A percentile compares a stretch with the other conserved stretches of the same genome.
These are phyloP conservation scores for Physeter macrocephalus DNA, from an alignment of 2,113 vertebrate species.

Conservation along the genomic window DNA sequence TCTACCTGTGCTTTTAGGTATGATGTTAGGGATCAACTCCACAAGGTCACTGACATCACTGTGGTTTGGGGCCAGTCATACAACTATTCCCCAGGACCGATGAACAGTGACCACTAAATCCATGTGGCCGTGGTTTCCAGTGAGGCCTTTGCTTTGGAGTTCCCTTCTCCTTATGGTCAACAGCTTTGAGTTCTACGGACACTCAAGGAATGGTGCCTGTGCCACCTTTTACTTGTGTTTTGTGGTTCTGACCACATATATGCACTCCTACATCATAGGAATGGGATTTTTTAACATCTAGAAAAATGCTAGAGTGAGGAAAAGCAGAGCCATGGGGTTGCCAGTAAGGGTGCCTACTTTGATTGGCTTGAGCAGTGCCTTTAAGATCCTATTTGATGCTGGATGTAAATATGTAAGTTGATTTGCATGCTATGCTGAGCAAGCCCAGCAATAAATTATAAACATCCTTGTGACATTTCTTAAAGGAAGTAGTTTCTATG, in stretches of 20 bases:
- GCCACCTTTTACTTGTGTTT: background rate
- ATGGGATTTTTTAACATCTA: background rate
- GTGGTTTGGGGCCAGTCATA: background rate
- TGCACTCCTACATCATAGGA: background rate
- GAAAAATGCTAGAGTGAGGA: background rate
- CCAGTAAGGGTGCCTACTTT: background rate
- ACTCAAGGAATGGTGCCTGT: background rate
- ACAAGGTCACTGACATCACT: background rate
- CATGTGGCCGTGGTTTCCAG: background rate
- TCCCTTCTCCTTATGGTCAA: background rate
- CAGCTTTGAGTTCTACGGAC: background rate
- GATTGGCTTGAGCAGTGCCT: background rate
- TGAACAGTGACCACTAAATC: background rate
- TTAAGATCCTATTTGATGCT: background rate
- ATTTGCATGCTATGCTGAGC: background rate
- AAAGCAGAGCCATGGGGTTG: background rate
- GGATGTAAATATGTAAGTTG: background rate
- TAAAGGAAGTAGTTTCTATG: constrained; percentile 41
- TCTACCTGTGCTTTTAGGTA: background rate
- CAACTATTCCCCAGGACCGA: background rate
- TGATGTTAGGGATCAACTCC: background rate
- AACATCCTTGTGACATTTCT: background rate
- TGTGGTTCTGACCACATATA: background rate
- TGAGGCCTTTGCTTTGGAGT: background rate
- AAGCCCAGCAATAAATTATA: background rate